phyloP scores from a whole-genome alignment of 2,797 vertebrate species.

The Sebastes nivosus region DNA sequence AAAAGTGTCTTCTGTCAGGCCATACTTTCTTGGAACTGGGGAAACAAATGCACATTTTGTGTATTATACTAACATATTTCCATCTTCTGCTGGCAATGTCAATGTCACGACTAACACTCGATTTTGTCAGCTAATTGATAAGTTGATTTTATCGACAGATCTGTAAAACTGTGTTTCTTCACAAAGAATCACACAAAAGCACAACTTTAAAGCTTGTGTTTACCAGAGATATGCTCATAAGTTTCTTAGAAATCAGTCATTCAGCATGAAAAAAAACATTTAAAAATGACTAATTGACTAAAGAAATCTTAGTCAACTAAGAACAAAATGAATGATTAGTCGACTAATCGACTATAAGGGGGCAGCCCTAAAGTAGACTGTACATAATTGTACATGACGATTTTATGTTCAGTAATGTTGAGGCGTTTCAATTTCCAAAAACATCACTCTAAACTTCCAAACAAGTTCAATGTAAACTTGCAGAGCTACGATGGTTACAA shows the following conservation, averaged over 20 bases:
- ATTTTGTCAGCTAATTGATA: neutral
- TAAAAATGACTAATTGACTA: no score
- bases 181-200: no score
- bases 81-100: neutral
- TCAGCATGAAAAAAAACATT: no score
- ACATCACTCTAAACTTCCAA: neutral
- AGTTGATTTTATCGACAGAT: neutral
- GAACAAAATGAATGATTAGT: no score
- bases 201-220: no score
- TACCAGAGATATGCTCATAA: no score
- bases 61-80: neutral
- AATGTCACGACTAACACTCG: neutral
- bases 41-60: neutral
- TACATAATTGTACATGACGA: neutral
- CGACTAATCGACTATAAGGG: no score
- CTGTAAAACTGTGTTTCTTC: neutral
- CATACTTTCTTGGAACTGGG: neutral
- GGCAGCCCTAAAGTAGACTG: neutral
- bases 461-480: neutral
- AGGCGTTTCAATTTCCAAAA: conserved; percentile 1
- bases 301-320: no score
- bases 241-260: no score
- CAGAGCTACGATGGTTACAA: neutral
- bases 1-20: neutral
- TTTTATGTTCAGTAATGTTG: neutral